Base-by-base conservation (phyloP, 64 coral and sea anemone genomes). In the Montipora cactus region DNA sequence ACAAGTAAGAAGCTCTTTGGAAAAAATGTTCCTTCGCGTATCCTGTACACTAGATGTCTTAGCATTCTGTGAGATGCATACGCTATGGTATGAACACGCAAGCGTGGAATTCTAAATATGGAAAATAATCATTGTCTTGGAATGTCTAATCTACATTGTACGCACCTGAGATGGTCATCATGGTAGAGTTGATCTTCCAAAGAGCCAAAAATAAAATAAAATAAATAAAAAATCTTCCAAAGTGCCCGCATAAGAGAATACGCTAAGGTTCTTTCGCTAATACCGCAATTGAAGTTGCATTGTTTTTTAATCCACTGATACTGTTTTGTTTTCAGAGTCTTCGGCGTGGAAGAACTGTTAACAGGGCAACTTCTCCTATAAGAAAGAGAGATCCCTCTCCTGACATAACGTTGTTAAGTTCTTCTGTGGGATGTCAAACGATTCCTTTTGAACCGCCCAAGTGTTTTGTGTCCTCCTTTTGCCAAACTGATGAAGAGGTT, bases 401-500 rank as follows among this genome's bases (percentile, higher is more conserved):
- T 8, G 82, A 86, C 11, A 5, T 86, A 5, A 19, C 16, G 8
- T 2, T 71, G 7, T 14, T 86, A 14, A 37, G 45, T 51, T 49
- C 10, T 25, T 86, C 82, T 47, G 47, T 71, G 25, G 82, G 82
- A 51, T 86, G 82, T 12, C 82, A 86, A 68, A 71, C 82, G 66
- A 81, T 18, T 28, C 55, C 22, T 37, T 53, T 15, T 5, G 66
- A 71, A 69, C 64, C 14, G 21, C 18, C 45, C 49, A 86, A 72
- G 64, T 3, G 53, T 7, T 22, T 86, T 62, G 10, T 22, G 16
- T 50, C 82, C 18, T 49, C 62, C 7, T 70, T 67, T 11, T 71
- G 82, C 44, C 82, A 86, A 12, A 86, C 82, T 50, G 82, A 86
- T 50, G 76, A 78, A 16, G 76, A 78, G 14, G 76, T 78, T 78